A percentile compares a stretch with the other conserved stretches of the same genome.
Conservation (phyloP, 2,888 invertebrate genomes). For the Dolichomitus sp. region DNA sequence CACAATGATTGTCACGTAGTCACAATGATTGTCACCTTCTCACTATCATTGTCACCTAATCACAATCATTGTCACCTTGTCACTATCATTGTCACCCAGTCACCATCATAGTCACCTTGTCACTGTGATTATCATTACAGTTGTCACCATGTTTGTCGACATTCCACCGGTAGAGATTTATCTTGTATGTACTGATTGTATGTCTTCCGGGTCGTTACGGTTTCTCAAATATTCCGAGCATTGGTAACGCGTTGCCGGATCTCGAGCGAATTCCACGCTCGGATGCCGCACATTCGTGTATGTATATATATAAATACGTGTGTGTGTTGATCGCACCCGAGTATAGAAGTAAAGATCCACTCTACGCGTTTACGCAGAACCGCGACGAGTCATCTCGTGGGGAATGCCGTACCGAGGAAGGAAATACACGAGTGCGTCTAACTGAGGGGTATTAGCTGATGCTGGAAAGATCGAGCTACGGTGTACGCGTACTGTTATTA, state of each 20-base stretch:
- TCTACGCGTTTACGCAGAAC: conserved; percentile 50
- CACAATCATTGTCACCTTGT: too few relatives aligned
- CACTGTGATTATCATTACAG: background rate
- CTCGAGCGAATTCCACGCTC: conserved; percentile 61
- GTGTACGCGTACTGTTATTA: conserved; percentile 55
- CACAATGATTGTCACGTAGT: too few relatives aligned
- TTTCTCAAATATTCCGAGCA: conserved; percentile 48
- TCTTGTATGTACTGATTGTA: background rate
- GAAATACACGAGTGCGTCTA: conserved; percentile 70
- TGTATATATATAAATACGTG: background rate
- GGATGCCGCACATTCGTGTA: conserved; percentile 23
- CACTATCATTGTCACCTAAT: too few relatives aligned
- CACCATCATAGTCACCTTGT: too few relatives aligned
- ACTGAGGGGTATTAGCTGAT: conserved; percentile 32
- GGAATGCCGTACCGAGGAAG: conserved; percentile 78
- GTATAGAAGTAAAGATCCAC: conserved; percentile 53
- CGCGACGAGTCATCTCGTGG: conserved; percentile 74
- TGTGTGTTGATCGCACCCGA: conserved; percentile 26
- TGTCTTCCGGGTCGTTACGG: conserved; percentile 35
- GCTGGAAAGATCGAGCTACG: conserved; percentile 45
- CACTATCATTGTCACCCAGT: too few relatives aligned
- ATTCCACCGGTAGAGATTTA: conserved; percentile 1
- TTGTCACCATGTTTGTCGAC: background rate
- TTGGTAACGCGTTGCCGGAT: conserved; percentile 51
- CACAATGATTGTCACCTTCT: too few relatives aligned